Base-by-base conservation (phyloP, 1,140 invertebrate species). In the Rhagoletis pomonella region DNA sequence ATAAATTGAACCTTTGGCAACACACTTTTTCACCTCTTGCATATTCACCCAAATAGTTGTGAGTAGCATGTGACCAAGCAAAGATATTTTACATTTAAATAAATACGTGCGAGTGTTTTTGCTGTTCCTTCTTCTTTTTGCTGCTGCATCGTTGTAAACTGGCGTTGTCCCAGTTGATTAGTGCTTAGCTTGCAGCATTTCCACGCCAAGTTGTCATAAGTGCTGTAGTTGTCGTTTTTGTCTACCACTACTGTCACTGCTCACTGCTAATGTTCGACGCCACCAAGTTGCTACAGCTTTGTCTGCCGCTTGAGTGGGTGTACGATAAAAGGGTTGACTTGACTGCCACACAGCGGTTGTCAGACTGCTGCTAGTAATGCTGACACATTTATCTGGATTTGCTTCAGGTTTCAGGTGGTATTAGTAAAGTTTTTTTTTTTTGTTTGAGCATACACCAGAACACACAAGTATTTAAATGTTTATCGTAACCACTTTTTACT, bases 151-250 rank as follows among this genome's bases (percentile, higher is more conserved):
- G 50, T 55, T 55, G 5, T 55, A 10, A 55, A 55, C 10, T 73
- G 67, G 42, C 67, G 17, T 81, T 81, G 73, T 55, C 50, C 47
- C 47, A 55, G 47, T 55, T 81, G 47, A 9, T 81, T 81, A 50
- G n/a, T 81, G 73, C 73, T 81, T 58, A 29, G 73, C 73, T 81
- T 81, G 19, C 73, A 55, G 50, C 73, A 55, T 55, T 81, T 81
- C 17, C 7, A 55, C 47, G n/a, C 73, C n/a, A 81, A 81, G 7
- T 81, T 81, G 44, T 50, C 73, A 81, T 14, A 81, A 55, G 55
- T 12, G n/a, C 29, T 19, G 14, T 6, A 29, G 0, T 55, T 81
- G n/a, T 81, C 55, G 42, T 73, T 42, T 3, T 1, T 73, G 29
- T 29, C 29, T 29, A 29, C 29, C 29, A 29, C 29, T 29, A 29